phyloP scores from a whole-genome alignment of 1,140 invertebrate species.

The Odontomachus brunneus region DNA sequence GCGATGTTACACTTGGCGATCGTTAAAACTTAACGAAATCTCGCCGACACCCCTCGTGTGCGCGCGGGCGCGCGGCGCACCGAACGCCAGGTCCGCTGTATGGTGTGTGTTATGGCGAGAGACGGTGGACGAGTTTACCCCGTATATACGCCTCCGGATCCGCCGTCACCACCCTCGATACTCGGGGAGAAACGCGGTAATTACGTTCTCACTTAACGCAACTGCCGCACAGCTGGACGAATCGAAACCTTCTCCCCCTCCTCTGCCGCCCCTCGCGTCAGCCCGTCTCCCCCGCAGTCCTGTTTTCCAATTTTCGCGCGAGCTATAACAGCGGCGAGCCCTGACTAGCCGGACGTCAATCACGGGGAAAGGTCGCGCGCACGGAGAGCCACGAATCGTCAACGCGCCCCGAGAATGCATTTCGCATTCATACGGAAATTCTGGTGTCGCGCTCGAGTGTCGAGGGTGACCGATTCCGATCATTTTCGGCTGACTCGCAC shows the following conservation, averaged over 20 bases:
- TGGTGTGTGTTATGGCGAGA: slow-evolving; percentile 40
- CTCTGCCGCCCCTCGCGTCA: too few relatives aligned
- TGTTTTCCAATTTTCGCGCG: slow-evolving; percentile 57
- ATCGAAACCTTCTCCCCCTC: slow-evolving; percentile 12
- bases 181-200: slow-evolving; percentile 43
- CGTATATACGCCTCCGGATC: slow-evolving; percentile 23
- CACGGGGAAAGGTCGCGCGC: slow-evolving; percentile 28
- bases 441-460: slow-evolving; percentile 23
- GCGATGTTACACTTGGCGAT: slow-evolving; percentile 71
- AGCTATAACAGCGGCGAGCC: slow-evolving; percentile 48
- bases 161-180: background rate
- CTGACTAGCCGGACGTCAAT: slow-evolving; percentile 50
- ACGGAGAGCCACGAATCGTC: slow-evolving; percentile 6
- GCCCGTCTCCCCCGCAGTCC: background rate
- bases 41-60: slow-evolving; percentile 1
- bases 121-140: slow-evolving; percentile 12
- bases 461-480: background rate
- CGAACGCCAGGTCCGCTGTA: background rate
- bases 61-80: too few relatives aligned
- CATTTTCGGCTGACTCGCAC: background rate
- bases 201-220: slow-evolving; percentile 62
- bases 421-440: slow-evolving; percentile 54
- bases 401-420: slow-evolving; percentile 21
- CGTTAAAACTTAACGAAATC: slow-evolving; percentile 75
- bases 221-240: slow-evolving; percentile 58